These are phyloP conservation scores for Monopterus albus DNA, from an alignment of 2,113 vertebrate genomes.

Conservation along the genomic window DNA sequence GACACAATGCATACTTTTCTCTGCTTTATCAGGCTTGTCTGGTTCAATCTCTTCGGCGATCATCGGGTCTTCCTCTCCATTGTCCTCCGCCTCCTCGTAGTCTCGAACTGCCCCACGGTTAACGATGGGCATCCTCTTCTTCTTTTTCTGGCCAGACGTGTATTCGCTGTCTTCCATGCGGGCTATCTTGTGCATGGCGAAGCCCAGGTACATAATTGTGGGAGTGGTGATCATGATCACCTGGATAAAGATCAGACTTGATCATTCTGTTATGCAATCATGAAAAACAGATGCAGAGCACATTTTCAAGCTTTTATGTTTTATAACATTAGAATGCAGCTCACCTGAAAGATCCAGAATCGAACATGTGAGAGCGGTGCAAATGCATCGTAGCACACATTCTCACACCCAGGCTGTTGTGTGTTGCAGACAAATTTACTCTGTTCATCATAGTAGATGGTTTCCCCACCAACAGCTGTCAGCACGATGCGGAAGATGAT, in stretches of 20 bases:
- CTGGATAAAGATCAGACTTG: conserved; percentile 55
- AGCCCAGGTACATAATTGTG: conserved; percentile 90
- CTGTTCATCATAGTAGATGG: conserved; percentile 93
- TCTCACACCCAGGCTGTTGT: conserved; percentile 89
- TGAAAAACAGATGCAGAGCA: fast-evolving
- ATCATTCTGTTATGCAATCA: too few species aligned
- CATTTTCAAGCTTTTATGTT: not conserved
- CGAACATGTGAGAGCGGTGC: conserved; percentile 89
- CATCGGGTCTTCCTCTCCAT: conserved; percentile 90
- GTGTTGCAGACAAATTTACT: conserved; percentile 93
- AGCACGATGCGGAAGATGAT: conserved; percentile 92
- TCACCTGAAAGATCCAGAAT: conserved; percentile 91
- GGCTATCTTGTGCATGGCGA: conserved; percentile 89
- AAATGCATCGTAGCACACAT: conserved; percentile 90
- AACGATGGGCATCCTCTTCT: conserved; percentile 76
- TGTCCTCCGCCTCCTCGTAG: conserved; percentile 88
- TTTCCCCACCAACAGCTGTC: conserved; percentile 88
- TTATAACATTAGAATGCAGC: not conserved
- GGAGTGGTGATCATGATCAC: conserved; percentile 89
- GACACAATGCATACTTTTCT: conserved; percentile 32
- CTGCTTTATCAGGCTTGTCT: conserved; percentile 75
- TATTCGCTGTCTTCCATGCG: conserved; percentile 77
- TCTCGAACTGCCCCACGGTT: conserved; percentile 80
- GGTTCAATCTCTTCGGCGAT: conserved; percentile 86
- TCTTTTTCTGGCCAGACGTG: conserved; percentile 39